Evolutionary conservation across 2,888 invertebrate species (phyloP), one percentile per base, ranked within the genome.

Genomic region (Gandaritis pyraliata): DNA sequence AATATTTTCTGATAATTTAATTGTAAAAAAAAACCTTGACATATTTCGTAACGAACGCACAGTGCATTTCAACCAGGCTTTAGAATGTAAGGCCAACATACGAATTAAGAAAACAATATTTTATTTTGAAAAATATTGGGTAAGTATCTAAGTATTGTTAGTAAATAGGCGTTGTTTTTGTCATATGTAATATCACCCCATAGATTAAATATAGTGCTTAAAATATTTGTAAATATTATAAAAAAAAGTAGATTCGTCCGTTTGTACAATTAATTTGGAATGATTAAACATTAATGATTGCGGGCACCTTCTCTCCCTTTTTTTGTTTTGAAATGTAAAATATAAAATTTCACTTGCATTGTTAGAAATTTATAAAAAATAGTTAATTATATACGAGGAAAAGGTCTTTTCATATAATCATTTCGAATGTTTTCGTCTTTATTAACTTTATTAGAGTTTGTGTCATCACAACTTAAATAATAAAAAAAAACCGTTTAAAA

Each of bases 191-290:
- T 76, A 70, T 71, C 47, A 73, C 73, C 70, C 68, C 47, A 48
- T 78, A 81, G 74, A 69, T 58, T 67, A 72, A 65, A 46, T 53
- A 85, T 76, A 76, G 71, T 66, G 88, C 90, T 88, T 88, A 82
- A 81, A 79, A 80, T 84, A 82, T 85, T 83, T 90, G 88, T 90
- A 90, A 82, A 90, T 89, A 88, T 78, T 74, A 84, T 80, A 81
- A 78, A 76, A 78, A 76, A 76, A 74, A 69, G 87, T 90, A 90
- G 90, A 78, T 64, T 64, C 64, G 64, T 64, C 64, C 64, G 59
- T 61, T 46, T 55, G 50, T 59, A 55, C 47, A 51, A 52, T 47
- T 50, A 65, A 70, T 65, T 66, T 68, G 58, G 54, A 70, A 53
- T 47, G n/a, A 61, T 64, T 60, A 68, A 53, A 16, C 45, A n/a